phyloP scores from a whole-genome alignment of 2,113 vertebrate genomes.

The Etheostoma cragini region DNA sequence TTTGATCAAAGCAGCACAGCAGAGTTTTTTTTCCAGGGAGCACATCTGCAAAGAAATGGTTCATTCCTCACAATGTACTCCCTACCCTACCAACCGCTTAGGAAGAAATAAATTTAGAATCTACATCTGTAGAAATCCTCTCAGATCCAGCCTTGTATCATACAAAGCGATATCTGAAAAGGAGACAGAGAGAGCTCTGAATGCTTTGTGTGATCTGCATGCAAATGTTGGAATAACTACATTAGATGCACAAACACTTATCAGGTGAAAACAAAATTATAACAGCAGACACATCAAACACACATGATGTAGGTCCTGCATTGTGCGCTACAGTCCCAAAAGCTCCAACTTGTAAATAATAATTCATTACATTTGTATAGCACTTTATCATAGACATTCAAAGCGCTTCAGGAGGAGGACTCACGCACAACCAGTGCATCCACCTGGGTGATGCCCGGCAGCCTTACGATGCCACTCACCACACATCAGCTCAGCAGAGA shows the following conservation, averaged over 20 bases:
- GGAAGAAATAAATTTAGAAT: slow-evolving; percentile 43
- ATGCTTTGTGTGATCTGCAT: slow-evolving; percentile 25
- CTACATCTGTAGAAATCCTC: slow-evolving; percentile 10
- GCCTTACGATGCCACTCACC: too few species aligned
- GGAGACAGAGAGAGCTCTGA: slow-evolving; percentile 2
- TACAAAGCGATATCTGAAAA: not conserved
- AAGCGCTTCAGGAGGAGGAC: too few species aligned
- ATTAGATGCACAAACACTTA: slow-evolving; percentile 11
- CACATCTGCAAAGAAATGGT: slow-evolving; percentile 64
- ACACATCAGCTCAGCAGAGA: too few species aligned
- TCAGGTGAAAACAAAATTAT: slow-evolving; percentile 2
- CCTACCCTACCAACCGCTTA: slow-evolving; percentile 29
- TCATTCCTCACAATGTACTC: slow-evolving; percentile 44
- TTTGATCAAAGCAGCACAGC: slow-evolving; percentile 61
- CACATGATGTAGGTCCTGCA: not conserved
- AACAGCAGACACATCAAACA: not conserved
- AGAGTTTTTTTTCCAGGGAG: slow-evolving; percentile 31
- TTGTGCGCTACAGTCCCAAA: not conserved
- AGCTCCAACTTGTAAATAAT: not conserved
- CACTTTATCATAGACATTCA: too few species aligned
- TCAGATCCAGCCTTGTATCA: slow-evolving; percentile 5
- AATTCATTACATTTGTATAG: too few species aligned
- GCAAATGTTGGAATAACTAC: not conserved
- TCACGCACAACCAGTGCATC: too few species aligned
- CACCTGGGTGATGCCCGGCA: too few species aligned